These are phyloP conservation scores for Tenebrio molitor DNA, from an alignment of 1,140 invertebrate genomes.

Conservation along the genomic window DNA sequence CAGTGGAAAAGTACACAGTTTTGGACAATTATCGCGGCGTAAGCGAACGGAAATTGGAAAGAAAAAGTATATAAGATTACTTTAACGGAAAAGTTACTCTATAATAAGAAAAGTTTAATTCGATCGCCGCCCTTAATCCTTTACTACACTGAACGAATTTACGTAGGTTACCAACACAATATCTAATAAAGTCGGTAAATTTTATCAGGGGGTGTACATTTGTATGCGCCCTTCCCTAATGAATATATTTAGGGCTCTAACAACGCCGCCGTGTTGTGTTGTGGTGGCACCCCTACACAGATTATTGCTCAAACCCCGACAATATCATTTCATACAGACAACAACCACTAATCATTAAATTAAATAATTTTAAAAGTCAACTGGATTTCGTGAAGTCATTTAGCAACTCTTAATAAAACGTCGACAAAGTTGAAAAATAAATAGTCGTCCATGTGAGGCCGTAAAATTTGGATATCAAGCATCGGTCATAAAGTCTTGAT, in stretches of 20 bases:
- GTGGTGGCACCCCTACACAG: conserved; percentile 17
- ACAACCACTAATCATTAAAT: conserved; percentile 5
- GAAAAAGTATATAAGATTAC: neutral
- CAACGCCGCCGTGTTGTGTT: conserved; percentile 23
- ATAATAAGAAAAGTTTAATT: conserved; percentile 4
- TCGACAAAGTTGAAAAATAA: too few species aligned
- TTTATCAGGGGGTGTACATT: conserved; percentile 30
- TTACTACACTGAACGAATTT: neutral
- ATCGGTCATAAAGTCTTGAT: too few species aligned
- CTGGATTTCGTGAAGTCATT: too few species aligned
- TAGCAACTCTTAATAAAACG: too few species aligned
- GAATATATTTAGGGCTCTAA: conserved; percentile 30
- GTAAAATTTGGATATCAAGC: too few species aligned
- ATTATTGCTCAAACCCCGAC: conserved; percentile 17
- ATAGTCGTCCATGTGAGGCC: too few species aligned
- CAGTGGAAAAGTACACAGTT: neutral
- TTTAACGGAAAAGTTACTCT: neutral
- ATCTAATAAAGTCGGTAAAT: conserved; percentile 31
- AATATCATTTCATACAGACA: conserved; percentile 11
- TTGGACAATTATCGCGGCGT: neutral
- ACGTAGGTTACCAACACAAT: conserved; percentile 12
- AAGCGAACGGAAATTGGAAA: too few species aligned
- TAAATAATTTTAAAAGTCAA: too few species aligned
- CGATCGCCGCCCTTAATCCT: neutral
- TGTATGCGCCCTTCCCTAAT: conserved; percentile 35